phyloP scores from a whole-genome alignment of 2,113 vertebrate species.

The Indri indri region DNA sequence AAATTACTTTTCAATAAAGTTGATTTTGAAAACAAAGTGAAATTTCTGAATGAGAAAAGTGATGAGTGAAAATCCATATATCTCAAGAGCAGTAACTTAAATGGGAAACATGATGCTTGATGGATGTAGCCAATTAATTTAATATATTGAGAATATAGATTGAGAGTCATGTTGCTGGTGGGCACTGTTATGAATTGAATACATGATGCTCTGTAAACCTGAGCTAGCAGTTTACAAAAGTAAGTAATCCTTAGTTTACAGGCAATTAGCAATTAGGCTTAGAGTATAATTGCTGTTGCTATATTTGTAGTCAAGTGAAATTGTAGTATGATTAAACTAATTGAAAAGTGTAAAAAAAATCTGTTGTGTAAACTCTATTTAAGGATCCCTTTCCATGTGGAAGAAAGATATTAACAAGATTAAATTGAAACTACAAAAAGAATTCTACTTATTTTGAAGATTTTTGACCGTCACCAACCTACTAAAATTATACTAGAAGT shows the following conservation, averaged over 20 bases:
- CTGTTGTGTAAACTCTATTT: constrained; percentile 38
- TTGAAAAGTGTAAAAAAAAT: constrained; percentile 41
- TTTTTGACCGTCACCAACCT: neutral
- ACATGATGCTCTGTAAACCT: neutral
- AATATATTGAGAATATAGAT: neutral
- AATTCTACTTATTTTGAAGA: neutral
- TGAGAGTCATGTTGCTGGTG: neutral
- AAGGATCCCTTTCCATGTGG: neutral
- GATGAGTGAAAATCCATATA: neutral
- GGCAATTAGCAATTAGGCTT: constrained; percentile 59
- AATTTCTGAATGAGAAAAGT: neutral
- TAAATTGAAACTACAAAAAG: neutral
- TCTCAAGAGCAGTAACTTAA: neutral
- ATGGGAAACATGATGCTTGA: neutral
- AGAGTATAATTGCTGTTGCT: constrained; percentile 61
- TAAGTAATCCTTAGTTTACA: constrained; percentile 45
- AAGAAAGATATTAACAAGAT: constrained; percentile 43
- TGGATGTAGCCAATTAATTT: neutral
- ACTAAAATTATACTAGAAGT: neutral
- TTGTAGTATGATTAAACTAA: constrained; percentile 60
- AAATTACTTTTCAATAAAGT: neutral
- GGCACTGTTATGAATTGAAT: neutral
- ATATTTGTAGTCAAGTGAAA: constrained; percentile 54
- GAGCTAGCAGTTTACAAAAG: constrained; percentile 49
- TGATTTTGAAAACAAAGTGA: neutral